Conservation (phyloP, 1,140 invertebrate genomes). For the Drosophila ercepeae region DNA sequence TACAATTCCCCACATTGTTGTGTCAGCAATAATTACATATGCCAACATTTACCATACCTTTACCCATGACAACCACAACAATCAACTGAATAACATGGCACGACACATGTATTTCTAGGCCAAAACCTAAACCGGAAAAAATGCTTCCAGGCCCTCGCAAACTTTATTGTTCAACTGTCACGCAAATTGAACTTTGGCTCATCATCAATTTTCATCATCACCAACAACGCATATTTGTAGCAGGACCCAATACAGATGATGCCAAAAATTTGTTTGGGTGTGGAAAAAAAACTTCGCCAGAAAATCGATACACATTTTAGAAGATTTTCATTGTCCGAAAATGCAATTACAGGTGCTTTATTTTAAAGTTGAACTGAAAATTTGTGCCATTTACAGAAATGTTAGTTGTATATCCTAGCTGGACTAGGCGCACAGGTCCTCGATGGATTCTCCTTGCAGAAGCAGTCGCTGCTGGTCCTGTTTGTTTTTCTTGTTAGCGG, state of each 20-base stretch:
- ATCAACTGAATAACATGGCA: constrained; percentile 19
- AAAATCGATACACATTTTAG: background rate
- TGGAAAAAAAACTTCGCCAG: background rate
- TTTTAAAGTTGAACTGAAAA: constrained; percentile 20
- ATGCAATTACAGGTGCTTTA: constrained; percentile 40
- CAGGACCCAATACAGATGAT: constrained; percentile 10
- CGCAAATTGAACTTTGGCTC: constrained; percentile 23
- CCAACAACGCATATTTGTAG: constrained; percentile 1
- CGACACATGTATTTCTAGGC: constrained; percentile 39
- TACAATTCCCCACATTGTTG: background rate
- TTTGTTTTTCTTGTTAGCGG: constrained; percentile 63
- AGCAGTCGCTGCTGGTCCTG: constrained; percentile 69
- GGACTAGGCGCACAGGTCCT: constrained; percentile 71
- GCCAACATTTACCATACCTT: constrained; percentile 11
- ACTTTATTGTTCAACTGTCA: constrained; percentile 38
- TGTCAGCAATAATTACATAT: constrained; percentile 31
- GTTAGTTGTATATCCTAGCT: background rate
- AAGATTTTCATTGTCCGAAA: constrained; percentile 12
- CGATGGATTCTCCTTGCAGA: constrained; percentile 77
- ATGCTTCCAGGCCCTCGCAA: background rate
- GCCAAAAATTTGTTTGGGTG: background rate
- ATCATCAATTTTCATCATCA: constrained; percentile 23
- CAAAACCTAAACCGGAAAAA: background rate
- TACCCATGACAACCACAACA: constrained; percentile 38
- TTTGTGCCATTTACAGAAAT: constrained; percentile 40